Conservation (phyloP, 2,113 vertebrate species). For the Calcarius ornatus region DNA sequence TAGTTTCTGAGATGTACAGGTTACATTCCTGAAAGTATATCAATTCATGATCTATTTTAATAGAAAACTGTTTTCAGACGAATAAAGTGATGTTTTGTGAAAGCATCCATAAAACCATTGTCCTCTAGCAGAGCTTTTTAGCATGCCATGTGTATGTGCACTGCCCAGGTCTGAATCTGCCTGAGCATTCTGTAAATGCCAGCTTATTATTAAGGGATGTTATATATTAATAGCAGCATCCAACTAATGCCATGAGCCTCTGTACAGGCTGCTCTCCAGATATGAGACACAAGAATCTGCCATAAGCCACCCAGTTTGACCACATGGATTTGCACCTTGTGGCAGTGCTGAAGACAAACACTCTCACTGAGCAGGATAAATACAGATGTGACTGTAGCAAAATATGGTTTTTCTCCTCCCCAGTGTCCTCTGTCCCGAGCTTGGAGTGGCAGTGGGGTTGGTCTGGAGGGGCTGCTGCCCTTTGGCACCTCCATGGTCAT, state of each 20-base stretch:
- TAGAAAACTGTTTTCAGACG: not conserved
- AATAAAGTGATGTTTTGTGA: not conserved
- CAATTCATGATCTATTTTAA: not conserved
- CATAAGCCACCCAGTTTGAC: not conserved
- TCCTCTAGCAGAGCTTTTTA: not conserved
- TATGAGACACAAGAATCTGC: not conserved
- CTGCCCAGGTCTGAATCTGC: not conserved
- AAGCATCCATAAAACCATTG: not conserved
- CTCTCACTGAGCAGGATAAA: not conserved
- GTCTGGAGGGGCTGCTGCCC: not conserved
- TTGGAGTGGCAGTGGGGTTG: not conserved
- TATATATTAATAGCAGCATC: not conserved
- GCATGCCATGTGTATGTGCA: accelerated
- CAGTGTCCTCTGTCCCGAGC: not conserved
- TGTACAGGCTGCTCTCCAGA: not conserved
- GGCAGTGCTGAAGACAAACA: not conserved
- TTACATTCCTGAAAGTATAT: not conserved
- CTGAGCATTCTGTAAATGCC: not conserved
- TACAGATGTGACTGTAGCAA: not conserved
- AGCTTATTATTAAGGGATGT: not conserved
- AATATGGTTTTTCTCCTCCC: not conserved
- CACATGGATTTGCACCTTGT: not conserved
- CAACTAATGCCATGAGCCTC: not conserved
- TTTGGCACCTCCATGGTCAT: accelerated
- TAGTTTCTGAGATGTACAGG: not conserved